Evolutionary conservation across 2,888 invertebrate genomes (phyloP), one percentile per base, ranked within the genome.

Genomic region (Acronicta aceris): DNA sequence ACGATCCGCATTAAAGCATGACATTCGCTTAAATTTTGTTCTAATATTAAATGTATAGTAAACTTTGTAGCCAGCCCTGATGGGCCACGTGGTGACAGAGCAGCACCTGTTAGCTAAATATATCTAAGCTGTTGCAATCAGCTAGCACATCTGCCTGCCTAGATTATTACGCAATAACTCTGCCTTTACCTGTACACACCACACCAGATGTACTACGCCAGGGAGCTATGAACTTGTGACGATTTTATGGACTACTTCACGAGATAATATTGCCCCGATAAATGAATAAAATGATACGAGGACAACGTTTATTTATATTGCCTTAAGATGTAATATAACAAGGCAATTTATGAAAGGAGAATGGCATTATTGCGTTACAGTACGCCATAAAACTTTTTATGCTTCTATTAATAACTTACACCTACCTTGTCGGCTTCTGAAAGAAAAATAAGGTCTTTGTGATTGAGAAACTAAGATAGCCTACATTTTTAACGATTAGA

Each of bases 21-120:
- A 21, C 2, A 21, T 21, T 21, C 4, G 21, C 21, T 21, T 3
- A 3, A 21, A 21, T 21, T 21, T 21, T 21, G 2, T 21, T 2
- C 21, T 21, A 21, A 21, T 21, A 30, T 30, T 30, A 27, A 33
- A 2, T 21, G 4, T 21, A 21, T 21, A 7, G 2, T 30, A 3
- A 13, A 38, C 9, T 41, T 48, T 21, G 33, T 5, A n/a, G 64
- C 5, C 85, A 90, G 64, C 92, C 92, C 92, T 93, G 83, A 50
- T 16, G 47, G 54, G 66, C 91, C 92, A 91, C 91, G 91, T 89
- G 87, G 81, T 73, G 77, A 74, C 65, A 68, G 57, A 58, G 69
- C 56, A 85, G 81, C 94, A 94, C 94, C 94, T 94, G 94, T 93
- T 89, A 81, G 85, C 88, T 90, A 91, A 89, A 90, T 91, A 89